Evolutionary conservation across 2,113 vertebrate species (phyloP).

Genomic region (Arothron firmamentum): DNA sequence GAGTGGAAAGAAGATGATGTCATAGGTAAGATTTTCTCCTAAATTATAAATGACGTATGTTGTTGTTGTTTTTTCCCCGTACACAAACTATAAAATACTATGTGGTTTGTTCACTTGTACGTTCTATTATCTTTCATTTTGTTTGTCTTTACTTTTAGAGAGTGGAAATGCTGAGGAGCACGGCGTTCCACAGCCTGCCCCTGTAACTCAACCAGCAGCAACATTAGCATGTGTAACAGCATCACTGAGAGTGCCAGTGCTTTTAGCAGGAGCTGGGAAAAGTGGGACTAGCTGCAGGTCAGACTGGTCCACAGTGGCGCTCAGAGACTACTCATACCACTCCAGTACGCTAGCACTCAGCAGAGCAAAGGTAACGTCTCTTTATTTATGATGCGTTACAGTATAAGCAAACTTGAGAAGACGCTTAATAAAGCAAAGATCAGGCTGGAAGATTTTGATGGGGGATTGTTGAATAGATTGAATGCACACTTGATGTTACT

Average conservation of each 20-base stretch:
- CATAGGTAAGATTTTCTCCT: slow-evolving; percentile 41
- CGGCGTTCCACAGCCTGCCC: slow-evolving; percentile 4
- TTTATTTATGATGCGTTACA: neutral
- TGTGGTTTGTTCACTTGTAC: neutral
- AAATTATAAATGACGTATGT: too few species aligned
- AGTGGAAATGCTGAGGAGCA: slow-evolving; percentile 15
- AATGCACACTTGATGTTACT: neutral
- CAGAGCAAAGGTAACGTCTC: slow-evolving; percentile 59
- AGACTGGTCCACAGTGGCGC: slow-evolving; percentile 49
- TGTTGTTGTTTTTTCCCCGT: neutral
- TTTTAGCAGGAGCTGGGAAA: slow-evolving; percentile 13
- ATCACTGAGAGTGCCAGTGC: slow-evolving; percentile 9
- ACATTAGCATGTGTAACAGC: slow-evolving; percentile 1
- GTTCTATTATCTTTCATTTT: neutral
- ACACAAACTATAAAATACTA: neutral
- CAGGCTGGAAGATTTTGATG: too few species aligned
- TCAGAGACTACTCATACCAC: slow-evolving; percentile 39
- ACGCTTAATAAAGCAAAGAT: too few species aligned
- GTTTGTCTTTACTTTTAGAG: neutral
- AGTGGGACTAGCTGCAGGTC: slow-evolving; percentile 16
- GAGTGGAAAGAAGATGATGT: slow-evolving; percentile 30
- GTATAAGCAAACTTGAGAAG: too few species aligned
- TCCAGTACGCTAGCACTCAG: slow-evolving; percentile 33
- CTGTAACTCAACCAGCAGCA: slow-evolving; percentile 3
- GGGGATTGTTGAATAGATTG: neutral